A percentile compares a stretch with the other conserved stretches of the same genome.
These are phyloP conservation scores for Tricholauxania praeusta DNA, from an alignment of 2,888 invertebrate genomes.

Conservation along the genomic window DNA sequence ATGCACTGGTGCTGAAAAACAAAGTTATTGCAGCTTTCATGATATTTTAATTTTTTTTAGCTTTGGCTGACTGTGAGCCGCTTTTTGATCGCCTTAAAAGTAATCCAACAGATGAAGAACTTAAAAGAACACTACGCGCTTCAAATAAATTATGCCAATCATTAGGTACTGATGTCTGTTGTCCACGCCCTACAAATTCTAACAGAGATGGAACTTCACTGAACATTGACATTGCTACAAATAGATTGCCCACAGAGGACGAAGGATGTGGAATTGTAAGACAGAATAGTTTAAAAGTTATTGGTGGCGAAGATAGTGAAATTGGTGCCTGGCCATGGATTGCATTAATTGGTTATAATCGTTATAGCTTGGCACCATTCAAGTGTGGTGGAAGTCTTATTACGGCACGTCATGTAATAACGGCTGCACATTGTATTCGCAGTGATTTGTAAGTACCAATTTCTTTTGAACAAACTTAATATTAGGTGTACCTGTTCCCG, in stretches of 20 bases:
- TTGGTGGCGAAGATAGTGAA: constrained; percentile 77
- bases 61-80: constrained; percentile 49
- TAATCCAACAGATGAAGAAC: constrained; percentile 48
- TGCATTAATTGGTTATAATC: constrained; percentile 76
- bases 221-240: constrained; percentile 34
- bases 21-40: too few relatives aligned
- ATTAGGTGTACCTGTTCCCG: too few relatives aligned
- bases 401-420: constrained; percentile 73
- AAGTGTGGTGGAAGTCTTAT: constrained; percentile 68
- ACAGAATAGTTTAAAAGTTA: constrained; percentile 71
- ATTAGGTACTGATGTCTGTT: constrained; percentile 52
- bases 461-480: neutral
- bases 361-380: constrained; percentile 56
- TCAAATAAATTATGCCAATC: constrained; percentile 51
- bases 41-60: constrained; percentile 41
- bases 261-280: constrained; percentile 74
- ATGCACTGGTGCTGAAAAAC: too few relatives aligned
- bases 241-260: constrained; percentile 43
- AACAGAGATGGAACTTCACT: neutral
- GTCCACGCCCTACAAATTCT: constrained; percentile 44
- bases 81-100: constrained; percentile 45
- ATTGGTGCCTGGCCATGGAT: constrained; percentile 84
- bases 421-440: constrained; percentile 66
- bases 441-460: constrained; percentile 53
- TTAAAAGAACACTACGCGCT: constrained; percentile 46